phyloP scores from a whole-genome alignment of 2,888 invertebrate species.

The Crioceris asparagi region DNA sequence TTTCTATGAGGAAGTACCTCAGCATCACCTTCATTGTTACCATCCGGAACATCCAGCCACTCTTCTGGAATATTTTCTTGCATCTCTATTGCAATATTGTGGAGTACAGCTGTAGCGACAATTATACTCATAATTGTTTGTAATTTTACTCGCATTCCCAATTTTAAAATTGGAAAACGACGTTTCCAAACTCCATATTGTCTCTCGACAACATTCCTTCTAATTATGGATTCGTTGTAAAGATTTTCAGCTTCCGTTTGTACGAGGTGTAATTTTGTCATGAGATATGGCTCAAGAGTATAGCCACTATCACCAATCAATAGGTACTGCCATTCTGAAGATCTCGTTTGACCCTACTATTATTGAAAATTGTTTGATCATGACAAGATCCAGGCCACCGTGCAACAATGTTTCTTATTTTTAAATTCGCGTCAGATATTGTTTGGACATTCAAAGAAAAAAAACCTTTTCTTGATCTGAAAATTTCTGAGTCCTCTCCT shows the following conservation, averaged over 20 bases:
- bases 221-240: constrained; percentile 16
- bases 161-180: constrained; percentile 4
- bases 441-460: constrained; percentile 1
- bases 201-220: constrained; percentile 18
- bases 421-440: background rate
- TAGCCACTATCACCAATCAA: constrained; percentile 23
- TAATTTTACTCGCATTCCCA: background rate
- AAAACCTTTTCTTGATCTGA: background rate
- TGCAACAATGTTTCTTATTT: background rate
- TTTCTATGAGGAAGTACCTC: too few species aligned
- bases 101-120: constrained; percentile 2
- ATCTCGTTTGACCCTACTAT: too few species aligned
- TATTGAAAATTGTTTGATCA: background rate
- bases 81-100: constrained; percentile 3
- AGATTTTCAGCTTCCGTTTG: constrained; percentile 11
- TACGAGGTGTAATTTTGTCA: constrained; percentile 14
- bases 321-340: too few species aligned
- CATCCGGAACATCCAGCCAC: background rate
- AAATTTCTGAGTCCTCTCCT: background rate
- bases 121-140: background rate
- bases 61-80: background rate
- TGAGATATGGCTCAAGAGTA: constrained; percentile 19
- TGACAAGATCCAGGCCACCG: background rate
- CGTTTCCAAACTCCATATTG: constrained; percentile 17
- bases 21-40: too few species aligned